phyloP scores from a whole-genome alignment of 2,113 vertebrate species.

The Colinus virginianus region DNA sequence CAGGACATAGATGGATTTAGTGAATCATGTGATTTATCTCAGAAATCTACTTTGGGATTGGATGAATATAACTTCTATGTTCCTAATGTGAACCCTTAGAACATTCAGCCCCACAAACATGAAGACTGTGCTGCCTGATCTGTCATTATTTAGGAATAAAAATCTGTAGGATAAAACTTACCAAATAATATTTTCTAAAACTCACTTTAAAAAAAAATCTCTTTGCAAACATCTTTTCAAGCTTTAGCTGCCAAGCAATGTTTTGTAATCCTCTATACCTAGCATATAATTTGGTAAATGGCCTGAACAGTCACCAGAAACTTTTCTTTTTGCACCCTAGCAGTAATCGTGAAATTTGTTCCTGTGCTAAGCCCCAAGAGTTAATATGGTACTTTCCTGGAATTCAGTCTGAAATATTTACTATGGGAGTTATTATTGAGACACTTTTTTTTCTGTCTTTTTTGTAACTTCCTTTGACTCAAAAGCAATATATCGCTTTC shows the following conservation, averaged over 20 bases:
- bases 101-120: not conserved
- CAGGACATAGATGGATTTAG: not conserved
- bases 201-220: not conserved
- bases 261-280: not conserved
- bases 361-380: not conserved
- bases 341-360: constrained; percentile 8
- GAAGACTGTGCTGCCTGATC: not conserved
- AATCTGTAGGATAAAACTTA: not conserved
- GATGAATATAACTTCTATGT: not conserved
- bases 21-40: not conserved
- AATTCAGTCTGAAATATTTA: constrained; percentile 40
- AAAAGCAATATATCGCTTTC: not conserved
- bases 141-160: not conserved
- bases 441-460: not conserved
- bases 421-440: constrained; percentile 4
- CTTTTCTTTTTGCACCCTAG: not conserved
- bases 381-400: not conserved
- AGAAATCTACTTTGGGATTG: not conserved
- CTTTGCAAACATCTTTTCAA: not conserved
- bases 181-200: not conserved
- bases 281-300: not conserved
- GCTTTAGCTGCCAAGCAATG: not conserved
- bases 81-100: not conserved
- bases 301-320: not conserved
- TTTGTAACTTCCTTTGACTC: constrained; percentile 46